phyloP scores from a whole-genome alignment of 2,888 invertebrate genomes.

The Cyrtodaria siliqua region DNA sequence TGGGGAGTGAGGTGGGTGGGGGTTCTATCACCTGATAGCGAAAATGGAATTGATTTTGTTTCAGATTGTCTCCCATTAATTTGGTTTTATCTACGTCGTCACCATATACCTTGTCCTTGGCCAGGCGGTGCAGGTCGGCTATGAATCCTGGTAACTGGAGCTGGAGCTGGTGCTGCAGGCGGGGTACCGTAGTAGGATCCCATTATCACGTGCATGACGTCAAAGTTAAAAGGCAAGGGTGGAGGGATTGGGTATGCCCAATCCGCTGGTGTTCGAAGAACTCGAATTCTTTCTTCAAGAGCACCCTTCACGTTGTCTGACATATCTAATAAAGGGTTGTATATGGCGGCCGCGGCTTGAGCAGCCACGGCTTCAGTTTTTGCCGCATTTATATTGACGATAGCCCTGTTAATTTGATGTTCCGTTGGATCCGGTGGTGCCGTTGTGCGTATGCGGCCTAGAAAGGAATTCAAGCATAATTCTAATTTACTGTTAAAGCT shows the following conservation, averaged over 20 bases:
- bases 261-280: slow-evolving; percentile 39
- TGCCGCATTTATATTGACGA: slow-evolving; percentile 42
- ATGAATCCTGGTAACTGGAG: not conserved
- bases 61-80: too few relatives aligned
- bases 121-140: slow-evolving; percentile 21
- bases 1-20: too few relatives aligned
- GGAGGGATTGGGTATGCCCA: slow-evolving; percentile 37
- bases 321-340: slow-evolving; percentile 46
- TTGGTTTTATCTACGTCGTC: too few relatives aligned
- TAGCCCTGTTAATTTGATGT: slow-evolving; percentile 36
- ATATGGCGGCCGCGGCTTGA: slow-evolving; percentile 33
- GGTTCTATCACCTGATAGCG: too few relatives aligned
- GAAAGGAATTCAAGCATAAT: slow-evolving; percentile 1
- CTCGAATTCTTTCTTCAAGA: slow-evolving; percentile 43
- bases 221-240: slow-evolving; percentile 38
- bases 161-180: not conserved
- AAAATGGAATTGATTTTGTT: too few relatives aligned
- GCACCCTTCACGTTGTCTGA: slow-evolving; percentile 43
- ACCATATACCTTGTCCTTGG: slow-evolving; percentile 20
- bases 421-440: slow-evolving; percentile 34
- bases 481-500: too few relatives aligned
- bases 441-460: slow-evolving; percentile 16
- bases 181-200: slow-evolving; percentile 44
- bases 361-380: slow-evolving; percentile 38
- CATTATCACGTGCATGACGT: slow-evolving; percentile 38